Conservation (phyloP, 2,888 invertebrate genomes). For the Serrognathus titanus region DNA sequence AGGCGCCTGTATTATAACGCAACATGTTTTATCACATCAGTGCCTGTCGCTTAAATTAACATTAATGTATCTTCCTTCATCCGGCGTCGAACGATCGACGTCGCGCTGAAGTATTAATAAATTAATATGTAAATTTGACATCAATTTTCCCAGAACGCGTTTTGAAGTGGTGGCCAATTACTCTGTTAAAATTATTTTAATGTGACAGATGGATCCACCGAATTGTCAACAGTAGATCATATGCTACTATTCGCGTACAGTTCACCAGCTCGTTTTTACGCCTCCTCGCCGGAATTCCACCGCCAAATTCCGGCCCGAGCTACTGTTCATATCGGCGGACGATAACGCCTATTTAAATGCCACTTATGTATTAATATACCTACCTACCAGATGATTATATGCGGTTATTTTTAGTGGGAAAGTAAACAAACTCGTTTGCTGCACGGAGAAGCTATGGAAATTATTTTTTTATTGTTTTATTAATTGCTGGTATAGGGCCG, state of each 20-base stretch:
- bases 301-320: background rate
- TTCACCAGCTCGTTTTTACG: constrained; percentile 20
- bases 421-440: background rate
- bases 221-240: constrained; percentile 36
- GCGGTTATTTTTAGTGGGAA: constrained; percentile 18
- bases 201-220: constrained; percentile 30
- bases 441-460: no score
- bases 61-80: background rate
- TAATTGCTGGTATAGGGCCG: no score
- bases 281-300: background rate
- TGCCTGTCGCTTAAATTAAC: background rate
- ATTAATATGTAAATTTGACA: constrained; percentile 21
- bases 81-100: no score
- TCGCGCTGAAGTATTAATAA: background rate
- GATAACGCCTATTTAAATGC: constrained; percentile 38
- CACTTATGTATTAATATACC: constrained; percentile 46
- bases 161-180: constrained; percentile 25
- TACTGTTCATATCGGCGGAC: constrained; percentile 31
- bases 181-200: constrained; percentile 47
- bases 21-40: background rate
- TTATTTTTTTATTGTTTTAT: no score
- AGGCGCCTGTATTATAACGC: background rate
- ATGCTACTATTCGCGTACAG: constrained; percentile 46
- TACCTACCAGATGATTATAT: constrained; percentile 26
- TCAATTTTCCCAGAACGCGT: constrained; percentile 26